Base-by-base conservation (phyloP, 2,113 vertebrate species). In the Glaucidium brasilianum region DNA sequence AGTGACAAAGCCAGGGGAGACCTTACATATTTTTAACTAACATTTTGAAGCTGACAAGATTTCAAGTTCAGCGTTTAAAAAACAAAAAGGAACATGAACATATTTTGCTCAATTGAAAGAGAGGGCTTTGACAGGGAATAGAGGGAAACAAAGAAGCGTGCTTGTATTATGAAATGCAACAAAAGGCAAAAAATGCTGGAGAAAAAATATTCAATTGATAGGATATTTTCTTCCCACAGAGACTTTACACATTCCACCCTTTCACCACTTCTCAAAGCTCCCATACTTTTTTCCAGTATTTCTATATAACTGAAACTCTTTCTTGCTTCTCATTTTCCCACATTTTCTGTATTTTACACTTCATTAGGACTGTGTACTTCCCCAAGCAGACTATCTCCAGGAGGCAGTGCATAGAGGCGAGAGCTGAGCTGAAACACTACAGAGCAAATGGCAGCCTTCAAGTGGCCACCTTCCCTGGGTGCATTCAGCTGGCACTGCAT, bases 371-470 rank as follows among this genome's bases (percentile, higher is more conserved):
- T 0, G 1, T 1, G 5, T 15, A 2, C 5, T 21, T 50, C 27
- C 30, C 23, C 15, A 8, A 6, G 68, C 14, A 45, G 63, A 20
- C 5, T 4, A 10, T 1, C 2, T 2, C 9, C 45, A 9, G 67
- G 16, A n/a, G 1, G 0, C 8, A 2, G 47, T 0, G 1, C 1
- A 4, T 3, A 23, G 74, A 49, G 26, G 60, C 0, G 1, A 45
- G 15, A 34, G 25, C 49, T 37, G 85, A 45, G 47, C 43, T 7
- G 55, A 10, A 27, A 11, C 6, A 2, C 15, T 0, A 11, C 23
- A 8, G 14, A 29, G 27, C 1, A 5, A 45, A 10, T 5, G 0
- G 32, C 29, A 32, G 50, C 25, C 9, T 2, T 0, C 10, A 15
- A 20, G 73, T 1, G 72, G 27, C 6, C 49, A 5, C 32, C 41